Evolutionary conservation across 2,888 invertebrate species (phyloP), one percentile per base, ranked within the genome.

Genomic region (Cabera pusaria): DNA sequence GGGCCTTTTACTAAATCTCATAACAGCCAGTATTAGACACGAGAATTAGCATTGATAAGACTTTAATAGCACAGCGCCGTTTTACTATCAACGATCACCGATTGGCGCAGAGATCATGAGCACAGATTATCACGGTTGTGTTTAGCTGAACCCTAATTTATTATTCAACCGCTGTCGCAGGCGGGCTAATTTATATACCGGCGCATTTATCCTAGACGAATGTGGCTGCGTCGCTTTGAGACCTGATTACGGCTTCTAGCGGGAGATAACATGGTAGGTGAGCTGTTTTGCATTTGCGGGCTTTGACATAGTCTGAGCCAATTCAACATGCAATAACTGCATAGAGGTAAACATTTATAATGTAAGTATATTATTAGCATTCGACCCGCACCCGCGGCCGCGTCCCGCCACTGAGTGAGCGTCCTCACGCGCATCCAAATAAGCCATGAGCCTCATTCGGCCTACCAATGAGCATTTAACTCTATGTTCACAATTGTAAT

Each of bases 381-480:
- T 76, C 83, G 54, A 48, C 40, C 44, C 68, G 61, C 70, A 41
- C 48, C 61, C 55, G 59, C 62, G 64, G 55, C 64, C n/a, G n/a
- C n/a, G n/a, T n/a, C n/a, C 60, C 67, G 61, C 65, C 73, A 68
- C 56, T 64, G 60, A 56, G 61, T 53, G 52, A 45, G 51, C 60
- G 56, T 67, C 71, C 74, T 65, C 61, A 54, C 63, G 62, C 72
- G 84, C 84, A 86, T 85, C 77, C 71, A 64, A 85, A 85, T 80
- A 72, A 77, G 76, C 65, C 58, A 53, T 61, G 5, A 22, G 10
- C 17, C 20, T 58, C 64, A 61, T 54, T 56, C 63, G 53, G 83
- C 80, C 56, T 85, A 85, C 83, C 66, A 81, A 85, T 80, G 76
- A 76, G 65, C 54, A 59, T 72, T 74, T 79, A 76, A 72, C 78